Evolutionary conservation across 1,140 invertebrate species (phyloP).

Genomic region (Streblospio benedicti): DNA sequence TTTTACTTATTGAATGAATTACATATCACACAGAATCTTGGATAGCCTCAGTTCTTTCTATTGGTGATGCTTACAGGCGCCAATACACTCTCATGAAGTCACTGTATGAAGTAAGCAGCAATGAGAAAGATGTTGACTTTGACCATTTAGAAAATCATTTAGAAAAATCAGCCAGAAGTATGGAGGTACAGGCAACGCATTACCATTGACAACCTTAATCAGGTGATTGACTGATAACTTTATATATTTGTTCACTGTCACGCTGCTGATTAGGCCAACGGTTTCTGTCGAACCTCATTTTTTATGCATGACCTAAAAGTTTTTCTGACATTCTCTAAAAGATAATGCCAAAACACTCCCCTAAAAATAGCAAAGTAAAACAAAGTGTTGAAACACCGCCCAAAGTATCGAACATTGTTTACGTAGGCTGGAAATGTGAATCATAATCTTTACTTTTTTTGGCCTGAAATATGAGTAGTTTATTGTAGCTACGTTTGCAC

Average conservation of each 20-base stretch:
- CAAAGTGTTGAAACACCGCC: no score
- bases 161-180: conserved; percentile 1
- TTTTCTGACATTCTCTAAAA: no score
- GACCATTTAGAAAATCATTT: conserved; percentile 3
- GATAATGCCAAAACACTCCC: no score
- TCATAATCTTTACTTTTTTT: no score
- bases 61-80: conserved; percentile 14
- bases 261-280: no score
- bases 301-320: no score
- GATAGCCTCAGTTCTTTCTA: not conserved
- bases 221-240: not conserved
- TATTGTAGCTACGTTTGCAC: no score
- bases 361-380: no score
- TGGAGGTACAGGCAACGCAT: conserved; percentile 12
- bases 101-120: conserved; percentile 12
- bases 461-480: no score
- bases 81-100: conserved; percentile 16
- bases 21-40: not conserved
- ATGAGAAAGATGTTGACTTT: not conserved
- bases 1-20: not conserved
- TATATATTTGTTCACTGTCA: conserved; percentile 2
- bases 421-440: no score
- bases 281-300: no score
- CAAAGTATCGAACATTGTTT: no score
- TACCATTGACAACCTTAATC: conserved; percentile 13